Conservation (phyloP, 2,888 invertebrate genomes). For the Dysmachus trigonus region DNA sequence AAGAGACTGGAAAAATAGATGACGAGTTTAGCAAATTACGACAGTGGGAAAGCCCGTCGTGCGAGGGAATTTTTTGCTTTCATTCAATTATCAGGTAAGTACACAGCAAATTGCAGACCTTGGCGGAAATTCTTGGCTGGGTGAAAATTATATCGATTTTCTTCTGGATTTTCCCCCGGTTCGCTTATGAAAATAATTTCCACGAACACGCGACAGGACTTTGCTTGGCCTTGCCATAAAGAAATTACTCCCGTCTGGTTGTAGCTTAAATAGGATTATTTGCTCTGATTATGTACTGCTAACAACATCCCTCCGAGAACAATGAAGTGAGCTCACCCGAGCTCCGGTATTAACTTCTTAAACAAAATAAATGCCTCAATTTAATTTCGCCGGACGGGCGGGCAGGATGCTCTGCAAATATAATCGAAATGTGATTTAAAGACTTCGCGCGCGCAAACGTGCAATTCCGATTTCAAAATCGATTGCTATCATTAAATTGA, state of each 20-base stretch:
- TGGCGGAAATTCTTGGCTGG: not conserved
- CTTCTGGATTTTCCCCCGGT: not conserved
- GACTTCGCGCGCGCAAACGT: not conserved
- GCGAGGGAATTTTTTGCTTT: not conserved
- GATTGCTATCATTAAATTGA: not conserved
- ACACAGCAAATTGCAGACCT: conserved; percentile 10
- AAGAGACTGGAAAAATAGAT: not conserved
- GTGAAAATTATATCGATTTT: conserved; percentile 20
- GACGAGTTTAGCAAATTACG: not conserved
- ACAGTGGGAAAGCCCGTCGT: not conserved
- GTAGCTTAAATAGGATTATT: conserved; percentile 3
- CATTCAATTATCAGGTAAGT: not conserved
- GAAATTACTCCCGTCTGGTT: conserved; percentile 1
- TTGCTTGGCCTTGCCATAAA: conserved; percentile 1
- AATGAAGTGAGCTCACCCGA: not conserved
- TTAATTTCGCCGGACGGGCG: not conserved
- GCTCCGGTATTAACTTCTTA: conserved; percentile 9
- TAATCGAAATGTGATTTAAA: not conserved
- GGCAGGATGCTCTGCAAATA: not conserved
- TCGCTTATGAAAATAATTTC: conserved; percentile 6
- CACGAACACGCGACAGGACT: conserved; percentile 1
- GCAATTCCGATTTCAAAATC: not conserved
- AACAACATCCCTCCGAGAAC: not conserved
- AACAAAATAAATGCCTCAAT: conserved; percentile 13
- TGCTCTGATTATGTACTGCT: conserved; percentile 1